Evolutionary conservation across 1,140 invertebrate genomes (phyloP).

Genomic region (Diuraphis noxia): DNA sequence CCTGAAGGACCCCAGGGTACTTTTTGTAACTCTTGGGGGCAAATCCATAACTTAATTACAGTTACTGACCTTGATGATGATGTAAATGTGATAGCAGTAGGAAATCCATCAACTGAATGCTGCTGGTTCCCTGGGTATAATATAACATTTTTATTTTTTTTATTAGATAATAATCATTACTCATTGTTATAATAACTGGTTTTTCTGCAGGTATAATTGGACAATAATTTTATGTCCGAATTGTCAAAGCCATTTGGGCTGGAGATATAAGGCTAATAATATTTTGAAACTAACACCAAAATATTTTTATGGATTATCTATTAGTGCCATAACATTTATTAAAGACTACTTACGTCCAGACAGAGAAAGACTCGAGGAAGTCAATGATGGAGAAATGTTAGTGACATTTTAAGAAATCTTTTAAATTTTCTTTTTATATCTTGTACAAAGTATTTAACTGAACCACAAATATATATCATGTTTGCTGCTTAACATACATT

Average conservation of each 20-base stretch:
- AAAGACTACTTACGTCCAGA: background rate
- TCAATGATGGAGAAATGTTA: background rate
- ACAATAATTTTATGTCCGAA: conserved; percentile 27
- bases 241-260: conserved; percentile 28
- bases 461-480: background rate
- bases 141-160: background rate
- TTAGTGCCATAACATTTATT: background rate
- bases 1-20: conserved; percentile 47
- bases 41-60: conserved; percentile 40
- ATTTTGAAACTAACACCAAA: background rate
- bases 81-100: background rate
- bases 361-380: background rate
- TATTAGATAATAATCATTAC: background rate
- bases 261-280: background rate
- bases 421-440: background rate
- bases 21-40: conserved; percentile 30
- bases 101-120: background rate
- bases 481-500: background rate
- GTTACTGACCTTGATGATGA: conserved; percentile 19
- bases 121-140: conserved; percentile 40
- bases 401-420: background rate
- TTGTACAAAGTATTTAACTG: background rate
- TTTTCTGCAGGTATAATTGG: conserved; percentile 2
- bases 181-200: background rate
- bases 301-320: background rate